phyloP scores from a whole-genome alignment of 2,797 vertebrate species.

The Onychomys leucogaster region DNA sequence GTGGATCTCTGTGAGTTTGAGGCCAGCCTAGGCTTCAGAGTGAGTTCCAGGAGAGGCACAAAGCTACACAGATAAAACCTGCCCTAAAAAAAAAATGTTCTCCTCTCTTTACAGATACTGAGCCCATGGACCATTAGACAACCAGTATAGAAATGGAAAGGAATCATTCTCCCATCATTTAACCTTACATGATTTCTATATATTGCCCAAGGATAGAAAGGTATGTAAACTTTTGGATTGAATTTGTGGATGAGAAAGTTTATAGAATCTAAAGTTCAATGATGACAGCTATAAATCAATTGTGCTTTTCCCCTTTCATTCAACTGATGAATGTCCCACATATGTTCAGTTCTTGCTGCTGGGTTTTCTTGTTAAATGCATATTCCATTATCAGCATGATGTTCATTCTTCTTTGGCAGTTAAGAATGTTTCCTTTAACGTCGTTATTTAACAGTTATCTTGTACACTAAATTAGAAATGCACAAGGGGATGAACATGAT shows the following conservation, averaged over 20 bases:
- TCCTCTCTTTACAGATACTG: not conserved
- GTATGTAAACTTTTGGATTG: not conserved
- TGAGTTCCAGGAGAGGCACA: too few species aligned
- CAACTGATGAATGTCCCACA: not conserved
- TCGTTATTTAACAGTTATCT: not conserved
- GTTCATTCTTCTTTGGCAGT: not conserved
- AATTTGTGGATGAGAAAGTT: not conserved
- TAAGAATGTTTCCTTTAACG: not conserved
- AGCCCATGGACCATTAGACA: not conserved
- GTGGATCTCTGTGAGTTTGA: too few species aligned
- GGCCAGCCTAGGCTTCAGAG: too few species aligned
- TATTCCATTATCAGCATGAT: not conserved
- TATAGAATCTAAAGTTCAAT: not conserved
- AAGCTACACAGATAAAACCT: too few species aligned
- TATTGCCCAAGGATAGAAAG: not conserved
- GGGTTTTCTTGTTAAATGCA: not conserved
- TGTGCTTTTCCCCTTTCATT: not conserved
- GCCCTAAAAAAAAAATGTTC: too few species aligned
- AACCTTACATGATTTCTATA: not conserved
- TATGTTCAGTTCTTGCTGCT: not conserved
- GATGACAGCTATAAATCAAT: not conserved
- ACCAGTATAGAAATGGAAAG: not conserved
- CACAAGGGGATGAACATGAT: not conserved
- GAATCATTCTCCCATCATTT: not conserved
- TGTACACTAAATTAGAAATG: not conserved